Base-by-base conservation (phyloP, 2,113 vertebrate genomes). In the Phycodurus eques region DNA sequence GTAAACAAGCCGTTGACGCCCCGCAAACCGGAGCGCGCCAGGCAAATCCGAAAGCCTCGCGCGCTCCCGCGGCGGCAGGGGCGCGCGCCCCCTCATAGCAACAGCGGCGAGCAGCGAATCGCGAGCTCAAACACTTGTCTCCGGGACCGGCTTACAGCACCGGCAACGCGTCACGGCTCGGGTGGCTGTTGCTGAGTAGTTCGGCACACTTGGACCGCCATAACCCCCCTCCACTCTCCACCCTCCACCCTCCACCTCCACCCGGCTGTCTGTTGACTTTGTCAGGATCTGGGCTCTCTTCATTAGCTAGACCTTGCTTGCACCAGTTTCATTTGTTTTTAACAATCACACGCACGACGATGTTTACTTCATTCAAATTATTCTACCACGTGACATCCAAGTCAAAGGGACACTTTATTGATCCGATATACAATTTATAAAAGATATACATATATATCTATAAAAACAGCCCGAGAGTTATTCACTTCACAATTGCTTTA, bases 171-270 rank as follows among this genome's bases (percentile, higher is more conserved):
- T 94, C 92, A 94, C 92, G 80, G 83, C 85, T 85, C 88, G 86
- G 89, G 87, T 83, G 91, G 92, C 93, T 94, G 93, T 94, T 94
- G 93, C 93, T 90, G 93, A 93, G 93, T 93, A 92, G 90, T 89
- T 88, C 81, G 89, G 81, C 90, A 87, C 78, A 89, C 81, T 88
- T 87, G 82, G 85, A 85, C 85, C 82, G 35, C 72, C 39, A 31
- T 61, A 54, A 56, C 71, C 67, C 72, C 14, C 72, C 22, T 67
- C 9, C 42, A 51, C 54, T 1, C 65, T 53, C 54, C 19, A 51
- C 67, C 66, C 74, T 4, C 49, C 14, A 19, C 10, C 31, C 10
- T 9, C 10, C 35, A 27, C 33, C 70, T 61, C 77, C 85, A 78
- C 85, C 87, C 77, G 61, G 76, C 88, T 79, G 89, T 89, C 90